phyloP scores from a whole-genome alignment of 2,797 vertebrate species.

The Notolepis coatsorum region DNA sequence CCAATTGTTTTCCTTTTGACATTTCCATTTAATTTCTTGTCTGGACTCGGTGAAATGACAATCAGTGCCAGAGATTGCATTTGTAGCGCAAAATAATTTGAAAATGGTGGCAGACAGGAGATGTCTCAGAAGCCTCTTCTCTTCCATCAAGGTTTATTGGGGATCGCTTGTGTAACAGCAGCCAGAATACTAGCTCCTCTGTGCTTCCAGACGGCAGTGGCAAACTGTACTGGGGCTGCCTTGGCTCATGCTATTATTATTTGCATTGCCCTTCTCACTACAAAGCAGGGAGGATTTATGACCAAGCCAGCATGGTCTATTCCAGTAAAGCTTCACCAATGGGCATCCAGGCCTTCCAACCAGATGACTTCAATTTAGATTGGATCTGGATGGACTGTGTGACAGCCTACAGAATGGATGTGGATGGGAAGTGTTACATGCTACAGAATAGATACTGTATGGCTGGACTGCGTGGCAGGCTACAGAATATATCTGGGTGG shows the following conservation, averaged over 20 bases:
- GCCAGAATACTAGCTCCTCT: conserved; percentile 19
- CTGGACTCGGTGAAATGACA: conserved; percentile 59
- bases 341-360: too few relatives aligned
- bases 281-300: conserved; percentile 8
- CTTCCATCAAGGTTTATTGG: conserved; percentile 15
- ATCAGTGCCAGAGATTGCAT: conserved; percentile 58
- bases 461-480: too few relatives aligned
- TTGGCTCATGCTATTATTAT: conserved; percentile 13
- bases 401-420: too few relatives aligned
- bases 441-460: too few relatives aligned
- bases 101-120: conserved; percentile 24
- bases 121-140: conserved; percentile 28
- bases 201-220: conserved; percentile 2
- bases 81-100: conserved; percentile 61
- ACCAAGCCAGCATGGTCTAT: background rate
- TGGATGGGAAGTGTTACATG: too few relatives aligned
- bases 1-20: conserved; percentile 69
- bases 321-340: conserved; percentile 31
- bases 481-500: too few relatives aligned
- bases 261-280: conserved; percentile 20
- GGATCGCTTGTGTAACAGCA: conserved; percentile 20
- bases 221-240: background rate
- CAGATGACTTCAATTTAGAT: too few relatives aligned
- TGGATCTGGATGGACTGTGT: too few relatives aligned
- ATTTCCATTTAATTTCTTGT: conserved; percentile 74